Conservation (phyloP, 2,888 invertebrate genomes). For the Cheilosia vulpina region DNA sequence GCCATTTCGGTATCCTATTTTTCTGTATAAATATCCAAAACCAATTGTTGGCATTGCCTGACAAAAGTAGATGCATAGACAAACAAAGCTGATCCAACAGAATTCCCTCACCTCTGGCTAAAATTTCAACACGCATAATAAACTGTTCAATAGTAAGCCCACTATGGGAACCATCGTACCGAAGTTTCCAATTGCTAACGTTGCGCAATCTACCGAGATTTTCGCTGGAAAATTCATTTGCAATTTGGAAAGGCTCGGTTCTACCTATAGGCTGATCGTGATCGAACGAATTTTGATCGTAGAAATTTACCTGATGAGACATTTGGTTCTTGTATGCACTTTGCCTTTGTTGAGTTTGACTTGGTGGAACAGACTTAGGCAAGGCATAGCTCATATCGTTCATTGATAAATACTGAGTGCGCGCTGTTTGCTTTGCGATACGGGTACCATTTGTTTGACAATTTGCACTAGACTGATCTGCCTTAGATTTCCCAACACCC, state of each 20-base stretch:
- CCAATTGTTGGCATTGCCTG: not conserved
- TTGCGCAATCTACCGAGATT: not conserved
- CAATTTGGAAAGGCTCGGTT: too few species aligned
- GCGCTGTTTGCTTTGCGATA: too few species aligned
- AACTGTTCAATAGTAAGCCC: not conserved
- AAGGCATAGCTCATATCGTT: not conserved
- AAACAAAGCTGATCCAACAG: slow-evolving; percentile 1
- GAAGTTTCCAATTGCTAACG: too few species aligned
- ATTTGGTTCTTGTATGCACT: too few species aligned
- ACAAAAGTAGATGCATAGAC: not conserved
- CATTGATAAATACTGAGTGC: not conserved
- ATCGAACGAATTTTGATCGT: too few species aligned
- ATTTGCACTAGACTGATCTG: not conserved
- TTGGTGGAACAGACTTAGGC: not conserved
- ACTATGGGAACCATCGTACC: not conserved
- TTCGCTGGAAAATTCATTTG: too few species aligned
- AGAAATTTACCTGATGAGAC: too few species aligned
- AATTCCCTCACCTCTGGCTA: slow-evolving; percentile 2
- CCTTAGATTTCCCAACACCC: not conserved
- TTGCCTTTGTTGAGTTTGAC: too few species aligned
- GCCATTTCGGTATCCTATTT: not conserved
- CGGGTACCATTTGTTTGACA: not conserved
- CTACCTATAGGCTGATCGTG: too few species aligned
- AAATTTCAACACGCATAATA: not conserved
- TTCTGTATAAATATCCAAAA: not conserved